These are phyloP conservation scores for Sinotaia quadrata DNA, from an alignment of 2,888 invertebrate species.

Conservation along the genomic window DNA sequence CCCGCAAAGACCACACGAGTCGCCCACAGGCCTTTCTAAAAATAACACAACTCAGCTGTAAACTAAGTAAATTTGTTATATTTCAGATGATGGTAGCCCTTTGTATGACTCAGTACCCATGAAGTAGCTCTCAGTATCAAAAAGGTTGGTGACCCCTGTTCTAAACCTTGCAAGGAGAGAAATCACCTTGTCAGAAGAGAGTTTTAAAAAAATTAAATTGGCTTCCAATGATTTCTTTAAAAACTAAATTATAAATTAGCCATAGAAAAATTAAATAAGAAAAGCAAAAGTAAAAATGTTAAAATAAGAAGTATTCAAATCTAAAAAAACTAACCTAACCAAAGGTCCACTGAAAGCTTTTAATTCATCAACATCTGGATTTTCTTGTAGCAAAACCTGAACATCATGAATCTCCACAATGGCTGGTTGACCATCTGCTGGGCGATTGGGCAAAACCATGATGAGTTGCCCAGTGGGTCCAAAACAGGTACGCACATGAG, in stretches of 20 bases:
- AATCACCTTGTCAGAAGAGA: too few relatives aligned
- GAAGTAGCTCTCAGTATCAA: too few relatives aligned
- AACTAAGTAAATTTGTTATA: too few relatives aligned
- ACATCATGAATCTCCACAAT: conserved; percentile 83
- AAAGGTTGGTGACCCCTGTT: too few relatives aligned
- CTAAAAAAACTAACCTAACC: conserved; percentile 77
- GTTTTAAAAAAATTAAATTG: neutral
- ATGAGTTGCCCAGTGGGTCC: conserved; percentile 79
- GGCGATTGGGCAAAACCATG: conserved; percentile 84
- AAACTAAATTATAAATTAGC: neutral
- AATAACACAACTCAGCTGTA: too few relatives aligned
- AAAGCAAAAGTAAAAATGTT: too few relatives aligned
- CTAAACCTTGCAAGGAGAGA: too few relatives aligned
- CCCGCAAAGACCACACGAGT: too few relatives aligned
- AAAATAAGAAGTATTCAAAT: neutral
- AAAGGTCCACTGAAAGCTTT: conserved; percentile 87
- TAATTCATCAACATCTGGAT: conserved; percentile 70
- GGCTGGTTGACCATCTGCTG: conserved; percentile 85
- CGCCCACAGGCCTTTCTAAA: too few relatives aligned
- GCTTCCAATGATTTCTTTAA: neutral
- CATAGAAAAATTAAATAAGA: too few relatives aligned
- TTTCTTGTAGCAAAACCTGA: conserved; percentile 50
- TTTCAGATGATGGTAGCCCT: too few relatives aligned
- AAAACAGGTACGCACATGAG: conserved; percentile 78
- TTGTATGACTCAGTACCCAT: too few relatives aligned